A percentile compares a stretch with the other conserved stretches of the same genome.
These are phyloP conservation scores for Physella acuta DNA, from an alignment of 1,140 invertebrate species.

Conservation along the genomic window DNA sequence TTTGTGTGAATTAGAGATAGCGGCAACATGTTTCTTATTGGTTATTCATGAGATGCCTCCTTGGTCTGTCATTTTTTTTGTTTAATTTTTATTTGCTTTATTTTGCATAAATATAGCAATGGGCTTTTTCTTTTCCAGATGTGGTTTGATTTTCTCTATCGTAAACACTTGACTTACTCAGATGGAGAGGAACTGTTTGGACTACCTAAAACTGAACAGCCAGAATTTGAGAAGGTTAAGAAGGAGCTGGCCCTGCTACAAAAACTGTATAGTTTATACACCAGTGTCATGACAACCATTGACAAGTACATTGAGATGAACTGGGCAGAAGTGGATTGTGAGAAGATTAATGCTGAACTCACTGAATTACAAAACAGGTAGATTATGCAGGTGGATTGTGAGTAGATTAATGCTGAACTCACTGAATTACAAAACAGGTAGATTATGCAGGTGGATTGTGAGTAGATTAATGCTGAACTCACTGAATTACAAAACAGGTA, in stretches of 20 bases:
- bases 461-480: slow-evolving; percentile 92
- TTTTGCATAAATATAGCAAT: no score
- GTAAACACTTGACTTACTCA: slow-evolving; percentile 85
- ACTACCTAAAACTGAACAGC: slow-evolving; percentile 83
- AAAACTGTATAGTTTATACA: slow-evolving; percentile 92
- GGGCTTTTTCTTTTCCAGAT: slow-evolving; percentile 66
- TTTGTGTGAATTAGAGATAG: no score
- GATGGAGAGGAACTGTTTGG: slow-evolving; percentile 92
- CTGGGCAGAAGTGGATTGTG: slow-evolving; percentile 94
- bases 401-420: slow-evolving; percentile 93
- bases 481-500: background rate
- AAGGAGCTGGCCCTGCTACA: slow-evolving; percentile 91
- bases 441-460: slow-evolving; percentile 64
- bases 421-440: slow-evolving; percentile 93
- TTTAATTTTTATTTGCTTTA: no score
- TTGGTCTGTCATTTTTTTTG: no score
- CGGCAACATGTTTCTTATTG: no score
- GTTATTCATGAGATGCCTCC: no score
- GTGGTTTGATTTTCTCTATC: slow-evolving; percentile 91
- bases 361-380: slow-evolving; percentile 93
- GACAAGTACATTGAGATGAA: slow-evolving; percentile 94
- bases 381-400: slow-evolving; percentile 93
- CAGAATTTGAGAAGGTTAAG: slow-evolving; percentile 82
- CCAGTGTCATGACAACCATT: slow-evolving; percentile 91
- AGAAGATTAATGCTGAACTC: slow-evolving; percentile 93